These are phyloP conservation scores for Pammene aurita DNA, from an alignment of 2,888 invertebrate genomes.

Conservation along the genomic window DNA sequence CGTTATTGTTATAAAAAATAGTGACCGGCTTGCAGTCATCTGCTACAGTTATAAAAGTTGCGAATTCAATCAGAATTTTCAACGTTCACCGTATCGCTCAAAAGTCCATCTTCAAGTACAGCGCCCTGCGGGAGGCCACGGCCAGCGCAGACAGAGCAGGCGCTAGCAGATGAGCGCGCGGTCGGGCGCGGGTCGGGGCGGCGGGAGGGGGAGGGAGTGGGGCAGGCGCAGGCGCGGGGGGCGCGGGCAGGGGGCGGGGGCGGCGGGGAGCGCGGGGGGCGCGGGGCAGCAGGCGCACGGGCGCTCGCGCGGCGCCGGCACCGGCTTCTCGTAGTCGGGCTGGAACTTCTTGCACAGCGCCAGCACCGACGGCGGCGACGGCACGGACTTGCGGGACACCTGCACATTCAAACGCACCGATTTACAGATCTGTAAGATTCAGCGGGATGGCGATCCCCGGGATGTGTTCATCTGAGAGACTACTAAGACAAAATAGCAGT, in stretches of 20 bases:
- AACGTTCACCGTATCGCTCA: neutral
- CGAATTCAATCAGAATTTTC: neutral
- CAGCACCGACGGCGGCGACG: constrained; percentile 80
- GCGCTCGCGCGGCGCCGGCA: constrained; percentile 56
- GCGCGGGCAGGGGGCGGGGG: constrained; percentile 46
- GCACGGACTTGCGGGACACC: constrained; percentile 84
- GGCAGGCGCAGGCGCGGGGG: constrained; percentile 48
- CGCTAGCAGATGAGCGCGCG: constrained; percentile 72
- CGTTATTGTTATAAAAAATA: no score
- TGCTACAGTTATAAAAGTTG: no score
- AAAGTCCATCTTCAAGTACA: constrained; percentile 3
- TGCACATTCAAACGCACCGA: constrained; percentile 45
- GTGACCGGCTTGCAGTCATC: neutral
- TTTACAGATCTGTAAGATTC: no score
- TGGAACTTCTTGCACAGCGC: constrained; percentile 82
- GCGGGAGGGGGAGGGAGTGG: constrained; percentile 44
- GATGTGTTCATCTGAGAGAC: neutral
- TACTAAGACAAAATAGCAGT: no score
- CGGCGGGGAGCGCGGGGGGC: constrained; percentile 26
- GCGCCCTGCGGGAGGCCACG: constrained; percentile 5
- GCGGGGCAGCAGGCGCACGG: constrained; percentile 29
- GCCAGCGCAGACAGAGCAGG: constrained; percentile 17
- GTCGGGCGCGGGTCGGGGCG: constrained; percentile 54
- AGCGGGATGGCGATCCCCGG: neutral
- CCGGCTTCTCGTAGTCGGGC: constrained; percentile 79